Percentiles rank a stretch among this genome's conserved stretches.
Conservation (phyloP, 2,797 vertebrate species). For the Gouania willdenowi region DNA sequence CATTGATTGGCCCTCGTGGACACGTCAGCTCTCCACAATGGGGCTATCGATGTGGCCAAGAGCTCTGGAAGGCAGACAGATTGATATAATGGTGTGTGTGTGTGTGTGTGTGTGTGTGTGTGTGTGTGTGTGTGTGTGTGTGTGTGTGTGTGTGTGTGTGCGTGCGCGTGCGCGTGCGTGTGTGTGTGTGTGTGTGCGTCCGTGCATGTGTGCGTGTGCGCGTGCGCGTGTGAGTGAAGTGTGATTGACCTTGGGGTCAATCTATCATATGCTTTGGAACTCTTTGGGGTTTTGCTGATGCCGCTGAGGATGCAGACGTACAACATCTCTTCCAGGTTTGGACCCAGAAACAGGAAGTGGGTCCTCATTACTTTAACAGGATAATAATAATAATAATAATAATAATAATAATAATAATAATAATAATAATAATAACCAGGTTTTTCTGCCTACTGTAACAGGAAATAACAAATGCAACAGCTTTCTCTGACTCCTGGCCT, state of each 20-base stretch:
- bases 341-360: constrained; percentile 26
- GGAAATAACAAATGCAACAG: constrained; percentile 27
- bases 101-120: constrained; percentile 53
- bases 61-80: constrained; percentile 73
- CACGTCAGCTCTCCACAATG: constrained; percentile 66
- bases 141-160: constrained; percentile 48
- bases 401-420: too few species aligned
- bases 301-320: not conserved
- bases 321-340: constrained; percentile 10
- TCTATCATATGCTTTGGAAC: constrained; percentile 55
- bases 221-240: too few species aligned
- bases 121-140: too few species aligned
- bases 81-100: constrained; percentile 66
- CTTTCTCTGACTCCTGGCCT: not conserved
- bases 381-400: too few species aligned
- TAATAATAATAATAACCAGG: constrained; percentile 54
- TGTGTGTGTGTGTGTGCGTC: constrained; percentile 53
- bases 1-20: constrained; percentile 64
- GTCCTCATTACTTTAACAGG: constrained; percentile 32
- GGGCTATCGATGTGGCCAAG: constrained; percentile 72
- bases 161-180: constrained; percentile 54
- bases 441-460: constrained; percentile 59
- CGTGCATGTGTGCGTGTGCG: constrained; percentile 48
- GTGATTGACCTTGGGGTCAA: constrained; percentile 75
- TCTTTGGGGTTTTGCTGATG: constrained; percentile 37